A percentile compares a stretch with the other conserved stretches of the same genome.
Evolutionary conservation across 2,888 invertebrate species (phyloP).

Genomic region (Griposia aprilina): DNA sequence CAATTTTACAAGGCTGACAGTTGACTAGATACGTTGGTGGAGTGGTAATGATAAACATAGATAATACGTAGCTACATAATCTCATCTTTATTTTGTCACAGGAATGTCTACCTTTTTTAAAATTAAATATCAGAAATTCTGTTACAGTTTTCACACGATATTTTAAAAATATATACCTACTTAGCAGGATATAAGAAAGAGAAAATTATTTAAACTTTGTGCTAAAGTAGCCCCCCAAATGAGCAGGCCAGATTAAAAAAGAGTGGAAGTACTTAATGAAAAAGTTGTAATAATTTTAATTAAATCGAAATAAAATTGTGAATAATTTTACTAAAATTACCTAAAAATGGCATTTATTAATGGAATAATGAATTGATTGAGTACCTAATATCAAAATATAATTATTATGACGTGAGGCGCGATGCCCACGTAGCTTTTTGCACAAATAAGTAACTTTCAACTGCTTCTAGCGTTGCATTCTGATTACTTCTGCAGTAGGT

Average conservation of each 20-base stretch:
- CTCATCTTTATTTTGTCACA: constrained; percentile 9
- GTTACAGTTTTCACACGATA: constrained; percentile 14
- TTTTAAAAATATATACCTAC: constrained; percentile 4
- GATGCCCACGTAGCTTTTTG: neutral
- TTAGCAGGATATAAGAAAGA: neutral
- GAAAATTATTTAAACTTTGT: constrained; percentile 30
- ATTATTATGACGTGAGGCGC: neutral
- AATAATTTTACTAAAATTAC: neutral
- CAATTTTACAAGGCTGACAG: neutral
- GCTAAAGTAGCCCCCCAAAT: constrained; percentile 11
- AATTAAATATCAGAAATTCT: neutral
- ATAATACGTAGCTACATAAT: neutral
- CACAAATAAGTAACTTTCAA: neutral
- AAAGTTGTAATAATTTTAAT: neutral
- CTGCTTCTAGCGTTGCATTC: neutral
- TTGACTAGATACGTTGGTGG: neutral
- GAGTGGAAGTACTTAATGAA: constrained; percentile 1
- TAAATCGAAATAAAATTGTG: neutral
- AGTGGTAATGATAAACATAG: constrained; percentile 4
- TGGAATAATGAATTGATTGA: neutral
- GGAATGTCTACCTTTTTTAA: constrained; percentile 13
- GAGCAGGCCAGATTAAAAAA: neutral
- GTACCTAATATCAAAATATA: constrained; percentile 4
- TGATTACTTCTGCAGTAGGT: neutral
- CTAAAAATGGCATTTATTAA: constrained; percentile 1